phyloP scores from a whole-genome alignment of 2,113 vertebrate species.

The human (Homo sapiens) region GRCh38 chr3:131705501-131706000 shows the following conservation, averaged over 20 bases:
- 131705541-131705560: conserved; percentile 6
- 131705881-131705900: conserved; percentile 31
- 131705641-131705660: conserved; percentile 15
- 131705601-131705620: conserved; percentile 42
- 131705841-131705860: conserved; percentile 57
- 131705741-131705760: conserved; percentile 77
- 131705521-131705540: background rate
- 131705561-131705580: background rate
- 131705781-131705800: conserved; percentile 69
- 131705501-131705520: conserved; percentile 2
- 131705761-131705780: conserved; percentile 70
- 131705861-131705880: conserved; percentile 57
- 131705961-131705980: background rate
- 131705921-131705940: conserved; percentile 51
- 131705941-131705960: background rate
- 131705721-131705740: conserved; percentile 61
- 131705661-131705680: background rate
- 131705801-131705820: background rate
- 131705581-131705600: background rate
- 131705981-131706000: background rate
- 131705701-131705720: conserved; percentile 63
- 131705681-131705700: conserved; percentile 14
- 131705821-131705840: conserved; percentile 60
- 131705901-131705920: conserved; percentile 40
- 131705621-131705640: conserved; percentile 55